A percentile compares a stretch with the other conserved stretches of the same genome.
Evolutionary conservation across 2,888 invertebrate genomes (phyloP).

Genomic region (Drosophila incognita): DNA sequence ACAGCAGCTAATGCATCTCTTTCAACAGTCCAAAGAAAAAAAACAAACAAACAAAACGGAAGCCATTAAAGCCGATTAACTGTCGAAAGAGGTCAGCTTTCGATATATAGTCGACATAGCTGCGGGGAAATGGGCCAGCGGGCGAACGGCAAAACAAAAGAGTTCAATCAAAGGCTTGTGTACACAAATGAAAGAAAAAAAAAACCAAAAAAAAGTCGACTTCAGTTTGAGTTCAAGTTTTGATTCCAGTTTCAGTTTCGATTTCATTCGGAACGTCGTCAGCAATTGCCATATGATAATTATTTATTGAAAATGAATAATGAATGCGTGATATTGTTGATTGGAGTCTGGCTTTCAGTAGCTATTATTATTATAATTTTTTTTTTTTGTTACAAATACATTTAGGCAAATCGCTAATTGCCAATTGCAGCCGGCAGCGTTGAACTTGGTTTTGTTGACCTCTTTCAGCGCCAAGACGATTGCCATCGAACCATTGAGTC

Average conservation of each 20-base stretch:
- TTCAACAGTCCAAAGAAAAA: constrained; percentile 36
- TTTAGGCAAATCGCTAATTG: constrained; percentile 61
- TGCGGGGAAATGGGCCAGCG: constrained; percentile 11
- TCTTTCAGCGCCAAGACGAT: constrained; percentile 51
- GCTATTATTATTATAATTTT: background rate
- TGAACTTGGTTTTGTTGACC: constrained; percentile 50
- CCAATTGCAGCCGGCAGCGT: constrained; percentile 60
- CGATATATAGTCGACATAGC: background rate
- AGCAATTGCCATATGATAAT: constrained; percentile 54
- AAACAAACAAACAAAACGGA: constrained; percentile 10
- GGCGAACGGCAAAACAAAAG: constrained; percentile 50
- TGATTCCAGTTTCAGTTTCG: constrained; percentile 3
- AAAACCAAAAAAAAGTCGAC: background rate
- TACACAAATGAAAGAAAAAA: constrained; percentile 37
- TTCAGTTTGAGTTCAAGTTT: constrained; percentile 14
- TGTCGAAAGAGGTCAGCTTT: constrained; percentile 28
- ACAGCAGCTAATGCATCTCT: constrained; percentile 35
- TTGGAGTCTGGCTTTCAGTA: constrained; percentile 21
- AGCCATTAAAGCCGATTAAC: constrained; percentile 42
- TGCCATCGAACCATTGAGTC: constrained; percentile 12
- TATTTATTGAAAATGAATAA: constrained; percentile 60
- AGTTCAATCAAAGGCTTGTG: constrained; percentile 51
- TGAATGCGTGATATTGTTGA: constrained; percentile 55
- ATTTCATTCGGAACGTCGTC: constrained; percentile 9
- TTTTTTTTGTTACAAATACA: constrained; percentile 48